Evolutionary conservation across 2,888 invertebrate genomes (phyloP).

Genomic region (Ecdyonurus torrentis): DNA sequence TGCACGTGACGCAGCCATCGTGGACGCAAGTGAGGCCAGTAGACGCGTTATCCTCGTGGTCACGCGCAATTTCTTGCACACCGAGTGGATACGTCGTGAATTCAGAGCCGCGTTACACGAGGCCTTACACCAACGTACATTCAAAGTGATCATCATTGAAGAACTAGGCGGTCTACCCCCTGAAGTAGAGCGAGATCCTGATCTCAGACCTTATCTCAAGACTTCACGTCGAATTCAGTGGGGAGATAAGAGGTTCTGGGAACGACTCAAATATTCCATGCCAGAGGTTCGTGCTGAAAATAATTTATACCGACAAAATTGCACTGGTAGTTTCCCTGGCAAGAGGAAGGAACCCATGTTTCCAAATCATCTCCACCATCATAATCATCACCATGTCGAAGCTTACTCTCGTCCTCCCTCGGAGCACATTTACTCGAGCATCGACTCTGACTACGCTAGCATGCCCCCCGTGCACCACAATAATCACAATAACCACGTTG

Average conservation of each 20-base stretch:
- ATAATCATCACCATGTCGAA: not conserved
- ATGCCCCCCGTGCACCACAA: not conserved
- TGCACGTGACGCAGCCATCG: slow-evolving; percentile 75
- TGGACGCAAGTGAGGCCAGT: slow-evolving; percentile 71
- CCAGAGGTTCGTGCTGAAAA: slow-evolving; percentile 47
- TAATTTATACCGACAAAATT: not conserved
- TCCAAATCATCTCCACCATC: not conserved
- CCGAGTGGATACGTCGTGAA: slow-evolving; percentile 81
- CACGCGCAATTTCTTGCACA: slow-evolving; percentile 74
- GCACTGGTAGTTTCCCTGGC: not conserved
- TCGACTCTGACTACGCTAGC: not conserved
- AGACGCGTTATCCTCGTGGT: slow-evolving; percentile 73
- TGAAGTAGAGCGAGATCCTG: slow-evolving; percentile 66
- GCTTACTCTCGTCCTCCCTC: not conserved
- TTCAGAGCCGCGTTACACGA: slow-evolving; percentile 79
- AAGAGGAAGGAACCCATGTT: not conserved
- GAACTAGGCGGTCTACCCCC: slow-evolving; percentile 71
- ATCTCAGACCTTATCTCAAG: slow-evolving; percentile 70
- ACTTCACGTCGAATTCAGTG: slow-evolving; percentile 54
- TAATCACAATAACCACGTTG: too few species aligned
- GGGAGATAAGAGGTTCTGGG: slow-evolving; percentile 66
- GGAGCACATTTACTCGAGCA: not conserved
- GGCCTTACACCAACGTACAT: slow-evolving; percentile 57
- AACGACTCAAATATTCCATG: slow-evolving; percentile 56
- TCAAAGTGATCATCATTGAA: slow-evolving; percentile 67